phyloP scores from a whole-genome alignment of 1,140 invertebrate genomes.

The Lepidurus packardi region DNA sequence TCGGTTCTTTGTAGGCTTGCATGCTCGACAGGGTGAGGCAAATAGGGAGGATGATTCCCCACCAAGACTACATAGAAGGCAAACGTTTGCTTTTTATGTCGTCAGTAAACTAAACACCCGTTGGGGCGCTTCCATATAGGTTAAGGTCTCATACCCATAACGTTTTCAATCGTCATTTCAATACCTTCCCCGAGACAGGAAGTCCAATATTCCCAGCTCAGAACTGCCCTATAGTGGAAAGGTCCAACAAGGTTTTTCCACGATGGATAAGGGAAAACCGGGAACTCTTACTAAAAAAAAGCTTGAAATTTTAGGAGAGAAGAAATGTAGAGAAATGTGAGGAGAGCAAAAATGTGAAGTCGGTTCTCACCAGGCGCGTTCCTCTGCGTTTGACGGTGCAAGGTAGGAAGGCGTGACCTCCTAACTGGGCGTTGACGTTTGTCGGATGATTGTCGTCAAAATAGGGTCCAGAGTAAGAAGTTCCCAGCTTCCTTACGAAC shows the following conservation, averaged over 20 bases:
- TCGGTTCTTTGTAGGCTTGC: conserved; percentile 14
- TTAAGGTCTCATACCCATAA: not conserved
- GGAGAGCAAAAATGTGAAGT: not conserved
- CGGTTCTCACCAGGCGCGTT: conserved; percentile 24
- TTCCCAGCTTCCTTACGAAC: conserved; percentile 4
- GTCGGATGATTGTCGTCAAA: conserved; percentile 24
- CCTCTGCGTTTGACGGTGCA: conserved; percentile 28
- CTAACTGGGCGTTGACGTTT: conserved; percentile 23
- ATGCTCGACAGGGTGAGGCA: not conserved
- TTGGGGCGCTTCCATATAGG: not conserved
- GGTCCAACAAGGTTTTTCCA: not conserved
- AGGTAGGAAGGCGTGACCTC: conserved; percentile 28
- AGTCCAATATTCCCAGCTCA: conserved; percentile 9
- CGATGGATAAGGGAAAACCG: not conserved
- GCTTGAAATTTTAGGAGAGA: not conserved
- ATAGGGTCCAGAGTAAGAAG: conserved; percentile 30
- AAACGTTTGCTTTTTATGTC: conserved; percentile 11
- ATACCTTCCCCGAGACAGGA: not conserved
- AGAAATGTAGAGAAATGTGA: not conserved
- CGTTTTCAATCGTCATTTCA: conserved; percentile 15
- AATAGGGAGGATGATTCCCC: not conserved
- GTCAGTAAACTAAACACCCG: conserved; percentile 18
- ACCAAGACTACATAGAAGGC: not conserved
- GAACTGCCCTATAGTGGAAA: conserved; percentile 8
- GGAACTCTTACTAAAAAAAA: not conserved